phyloP scores from a whole-genome alignment of 2,113 vertebrate species.

The Oncorhynchus masou region DNA sequence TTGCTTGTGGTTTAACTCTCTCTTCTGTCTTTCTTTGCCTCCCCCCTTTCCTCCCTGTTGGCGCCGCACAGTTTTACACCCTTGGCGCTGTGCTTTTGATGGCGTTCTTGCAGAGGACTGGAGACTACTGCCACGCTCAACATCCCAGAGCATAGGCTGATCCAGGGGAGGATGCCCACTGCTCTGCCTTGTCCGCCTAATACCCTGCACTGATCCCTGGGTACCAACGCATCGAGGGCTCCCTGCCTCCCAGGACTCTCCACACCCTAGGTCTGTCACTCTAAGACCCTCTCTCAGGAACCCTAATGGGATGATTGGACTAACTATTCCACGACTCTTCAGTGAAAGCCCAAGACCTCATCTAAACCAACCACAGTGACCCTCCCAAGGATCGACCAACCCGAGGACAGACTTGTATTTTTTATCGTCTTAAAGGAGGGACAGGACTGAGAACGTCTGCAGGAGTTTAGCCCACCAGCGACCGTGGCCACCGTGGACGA shows the following conservation, averaged over 20 bases:
- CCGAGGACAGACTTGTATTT: not conserved
- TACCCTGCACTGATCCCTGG: constrained; percentile 55
- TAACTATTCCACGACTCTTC: no score
- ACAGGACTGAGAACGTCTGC: no score
- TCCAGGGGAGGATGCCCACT: constrained; percentile 36
- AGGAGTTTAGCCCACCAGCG: constrained; percentile 67
- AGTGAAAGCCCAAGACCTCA: no score
- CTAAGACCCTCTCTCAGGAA: no score
- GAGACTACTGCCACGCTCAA: constrained; percentile 79
- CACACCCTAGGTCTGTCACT: not conserved
- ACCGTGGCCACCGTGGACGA: constrained; percentile 74
- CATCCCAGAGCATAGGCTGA: constrained; percentile 46
- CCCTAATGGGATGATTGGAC: no score
- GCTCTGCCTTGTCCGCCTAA: constrained; percentile 44
- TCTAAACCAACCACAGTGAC: constrained; percentile 8
- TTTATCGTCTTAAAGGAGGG: no score
- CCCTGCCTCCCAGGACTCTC: constrained; percentile 30
- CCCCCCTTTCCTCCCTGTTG: no score
- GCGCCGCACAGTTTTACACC: no score
- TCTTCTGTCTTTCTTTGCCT: no score
- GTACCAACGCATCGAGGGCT: constrained; percentile 44
- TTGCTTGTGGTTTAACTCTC: no score
- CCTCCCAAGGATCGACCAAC: constrained; percentile 26
- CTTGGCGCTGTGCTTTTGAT: constrained; percentile 68
- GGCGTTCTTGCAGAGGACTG: constrained; percentile 82